Evolutionary conservation across 1,140 invertebrate species (phyloP).

Genomic region (Octopus sinensis): DNA sequence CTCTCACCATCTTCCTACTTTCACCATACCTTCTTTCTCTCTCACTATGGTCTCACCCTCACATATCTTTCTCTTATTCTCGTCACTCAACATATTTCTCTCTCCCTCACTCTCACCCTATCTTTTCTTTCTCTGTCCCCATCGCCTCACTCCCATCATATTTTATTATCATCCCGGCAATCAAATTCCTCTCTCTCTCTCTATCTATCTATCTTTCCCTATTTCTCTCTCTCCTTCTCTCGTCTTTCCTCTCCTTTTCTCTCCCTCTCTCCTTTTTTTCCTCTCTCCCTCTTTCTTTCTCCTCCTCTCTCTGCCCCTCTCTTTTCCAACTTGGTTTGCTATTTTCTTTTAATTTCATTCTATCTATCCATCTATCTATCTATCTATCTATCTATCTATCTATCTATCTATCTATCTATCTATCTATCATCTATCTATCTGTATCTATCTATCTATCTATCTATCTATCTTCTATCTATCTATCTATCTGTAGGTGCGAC

Average conservation of each 20-base stretch:
- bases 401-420: not conserved
- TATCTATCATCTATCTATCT: too few relatives aligned
- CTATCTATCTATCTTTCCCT: not conserved
- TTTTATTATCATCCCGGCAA: not conserved
- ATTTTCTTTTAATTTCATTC: not conserved
- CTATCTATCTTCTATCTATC: too few relatives aligned
- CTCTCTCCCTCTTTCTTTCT: not conserved
- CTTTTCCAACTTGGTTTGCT: not conserved
- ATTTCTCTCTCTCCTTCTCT: not conserved
- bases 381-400: not conserved
- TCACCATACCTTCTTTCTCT: not conserved
- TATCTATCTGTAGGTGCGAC: too few relatives aligned
- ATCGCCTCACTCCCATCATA: not conserved
- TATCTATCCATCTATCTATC: not conserved
- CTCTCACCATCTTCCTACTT: not conserved
- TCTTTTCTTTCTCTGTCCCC: not conserved
- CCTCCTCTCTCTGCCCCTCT: not conserved
- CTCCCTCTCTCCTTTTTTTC: not conserved
- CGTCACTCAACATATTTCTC: not conserved
- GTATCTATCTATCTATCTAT: too few relatives aligned
- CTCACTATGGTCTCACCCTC: not conserved
- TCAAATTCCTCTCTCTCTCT: not conserved
- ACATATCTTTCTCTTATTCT: not conserved
- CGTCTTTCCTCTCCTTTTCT: not conserved
- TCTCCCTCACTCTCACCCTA: not conserved